Evolutionary conservation across 2,797 vertebrate genomes (phyloP), one percentile per base, ranked within the genome.

Genomic region (Leptoclinus maculatus): DNA sequence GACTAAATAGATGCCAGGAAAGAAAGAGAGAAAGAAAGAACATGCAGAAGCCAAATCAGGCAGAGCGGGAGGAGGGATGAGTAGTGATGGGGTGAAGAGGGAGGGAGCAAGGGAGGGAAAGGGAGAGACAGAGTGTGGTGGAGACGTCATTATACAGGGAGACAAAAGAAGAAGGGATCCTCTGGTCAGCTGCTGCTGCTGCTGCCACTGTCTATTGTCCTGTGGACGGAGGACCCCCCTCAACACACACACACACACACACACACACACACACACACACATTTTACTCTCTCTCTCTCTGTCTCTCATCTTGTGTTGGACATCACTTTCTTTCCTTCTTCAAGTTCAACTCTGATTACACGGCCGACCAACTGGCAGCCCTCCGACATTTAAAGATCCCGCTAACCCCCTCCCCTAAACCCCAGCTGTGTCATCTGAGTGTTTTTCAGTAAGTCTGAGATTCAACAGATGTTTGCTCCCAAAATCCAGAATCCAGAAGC

Each of bases 111-210:
- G 64, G 29, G 17, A 54, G 73, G 25, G 59, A 7, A 23, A 19
- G 41, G 19, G 58, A 36, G 47, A 54, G 62, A 21, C 16, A 25
- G 41, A 14, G 75, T 78, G 87, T 82, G 85, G 73, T 84, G 80
- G 83, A 80, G 71, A 87, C 36, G 76, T 90, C 83, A 92, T 93
- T 92, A 86, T 90, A 76, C 71, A 34, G 67, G 70, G 86, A 87
- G 77, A 90, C 84, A 89, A 92, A 90, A 86, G 89, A 87, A 83
- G 74, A 87, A 80, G 85, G 71, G 86, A 90, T 86, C 65, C 89
- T 83, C 85, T 90, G 82, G 87, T 91, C 91, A 91, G 91, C 89
- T 89, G 89, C 89, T 89, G 88, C 82, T 76, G 64, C 78, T 79
- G 74, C 81, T 78, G 80, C 86, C 75, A 70, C 84, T 85, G 78